Evolutionary conservation across 2,888 invertebrate species (phyloP), one percentile per base, ranked within the genome.

Genomic region (Sinodicranocentrus sp.): DNA sequence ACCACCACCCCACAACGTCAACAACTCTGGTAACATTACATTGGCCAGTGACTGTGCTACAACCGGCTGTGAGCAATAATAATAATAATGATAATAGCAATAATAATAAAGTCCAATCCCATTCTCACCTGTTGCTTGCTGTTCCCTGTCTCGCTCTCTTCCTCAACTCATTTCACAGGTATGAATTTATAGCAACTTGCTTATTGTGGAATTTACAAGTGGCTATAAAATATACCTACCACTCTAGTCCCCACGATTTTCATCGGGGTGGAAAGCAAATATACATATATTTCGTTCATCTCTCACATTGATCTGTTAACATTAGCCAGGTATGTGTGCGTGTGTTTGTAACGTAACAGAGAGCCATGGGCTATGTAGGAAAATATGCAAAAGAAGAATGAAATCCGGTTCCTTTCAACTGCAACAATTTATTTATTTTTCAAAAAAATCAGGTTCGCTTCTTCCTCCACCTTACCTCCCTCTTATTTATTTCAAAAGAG

Each of bases 371-470:
- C 83, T 63, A 77, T 71, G 67, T 8, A 76, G 25, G 43, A 65
- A 82, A 71, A 71, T 71, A 77, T 76, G 75, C 61, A 75, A 75
- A 79, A 48, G 68, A 61, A 54, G 75, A 70, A 48, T 25, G 77
- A 77, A 83, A 83, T 83, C 83, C 83, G 83, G 83, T 83, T 83
- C 83, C 72, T 83, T 77, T 71, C 83, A 77, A 57, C 83, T 71
- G 44, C 63, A 82, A 65, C 76, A 77, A 77, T 83, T 83, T 83
- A 77, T 77, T 73, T 59, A 65, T 54, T 80, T 67, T 39, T 70
- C 28, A 73, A 23, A 82, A 63, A 76, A 71, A 10, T 44, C 71
- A 82, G 76, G 73, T 65, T 63, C 79, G 65, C 72, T 44, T 80
- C 72, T 80, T 72, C 65, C 65, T 71, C 52, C 68, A 71, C 78